Percentiles rank a stretch among this genome's conserved stretches.
phyloP scores from a whole-genome alignment of 1,140 invertebrate genomes.

The Bombus fervidus region DNA sequence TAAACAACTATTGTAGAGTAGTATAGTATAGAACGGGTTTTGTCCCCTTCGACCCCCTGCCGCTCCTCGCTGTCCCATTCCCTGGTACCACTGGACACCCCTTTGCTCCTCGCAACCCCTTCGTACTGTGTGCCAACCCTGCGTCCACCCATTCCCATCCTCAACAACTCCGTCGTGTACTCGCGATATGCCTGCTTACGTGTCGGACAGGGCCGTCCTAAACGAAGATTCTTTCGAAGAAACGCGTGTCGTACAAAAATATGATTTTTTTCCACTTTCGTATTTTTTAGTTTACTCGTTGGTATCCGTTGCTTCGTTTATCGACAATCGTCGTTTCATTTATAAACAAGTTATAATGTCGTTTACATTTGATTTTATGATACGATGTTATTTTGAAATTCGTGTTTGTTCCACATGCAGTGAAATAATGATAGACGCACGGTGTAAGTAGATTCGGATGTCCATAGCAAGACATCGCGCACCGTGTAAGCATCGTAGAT shows the following conservation, averaged over 20 bases:
- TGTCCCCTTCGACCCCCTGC: constrained; percentile 53
- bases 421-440: not conserved
- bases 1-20: constrained; percentile 82
- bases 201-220: constrained; percentile 71
- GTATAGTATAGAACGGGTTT: constrained; percentile 76
- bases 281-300: not conserved
- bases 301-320: not conserved
- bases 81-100: constrained; percentile 51
- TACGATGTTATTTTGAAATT: not conserved
- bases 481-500: too few species aligned
- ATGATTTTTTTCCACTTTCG: accelerated
- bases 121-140: constrained; percentile 64
- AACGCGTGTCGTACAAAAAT: not conserved
- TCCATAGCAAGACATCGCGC: constrained; percentile 25
- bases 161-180: constrained; percentile 73
- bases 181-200: constrained; percentile 78
- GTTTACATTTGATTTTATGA: not conserved
- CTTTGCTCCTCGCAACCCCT: constrained; percentile 68
- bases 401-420: not conserved
- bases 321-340: not conserved
- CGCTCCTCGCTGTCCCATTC: constrained; percentile 52
- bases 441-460: constrained; percentile 34
- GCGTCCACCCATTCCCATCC: constrained; percentile 64
- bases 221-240: constrained; percentile 46
- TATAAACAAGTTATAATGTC: not conserved